phyloP scores from a whole-genome alignment of 2,888 invertebrate genomes.

The Nebria salina region DNA sequence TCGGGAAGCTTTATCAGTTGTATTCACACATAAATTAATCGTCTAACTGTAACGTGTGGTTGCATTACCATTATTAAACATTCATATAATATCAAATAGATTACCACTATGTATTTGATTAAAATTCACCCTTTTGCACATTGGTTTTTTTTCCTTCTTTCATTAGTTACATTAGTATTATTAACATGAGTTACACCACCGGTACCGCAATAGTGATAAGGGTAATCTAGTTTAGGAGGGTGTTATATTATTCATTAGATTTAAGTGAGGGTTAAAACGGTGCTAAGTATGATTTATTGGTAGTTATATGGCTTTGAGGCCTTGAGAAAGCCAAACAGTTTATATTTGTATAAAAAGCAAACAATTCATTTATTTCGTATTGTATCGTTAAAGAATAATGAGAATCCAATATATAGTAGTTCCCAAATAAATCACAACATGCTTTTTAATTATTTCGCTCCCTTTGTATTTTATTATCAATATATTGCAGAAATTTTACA shows the following conservation, averaged over 20 bases:
- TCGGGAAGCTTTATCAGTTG: conserved; percentile 31
- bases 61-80: conserved; percentile 43
- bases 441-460: no score
- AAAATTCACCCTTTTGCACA: conserved; percentile 31
- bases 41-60: conserved; percentile 16
- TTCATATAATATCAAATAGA: conserved; percentile 44
- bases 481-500: no score
- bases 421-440: neutral
- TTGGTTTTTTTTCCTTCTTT: conserved; percentile 9
- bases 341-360: conserved; percentile 1
- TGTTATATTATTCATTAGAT: conserved; percentile 18
- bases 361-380: neutral
- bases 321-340: conserved; percentile 16
- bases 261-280: conserved; percentile 16
- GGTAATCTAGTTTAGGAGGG: conserved; percentile 7
- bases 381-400: no score
- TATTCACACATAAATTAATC: conserved; percentile 44
- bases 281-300: conserved; percentile 13
- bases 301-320: conserved; percentile 4
- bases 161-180: conserved; percentile 42
- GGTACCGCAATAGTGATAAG: conserved; percentile 22
- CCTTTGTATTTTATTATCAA: no score
- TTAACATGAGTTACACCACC: conserved; percentile 19
- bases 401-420: neutral
- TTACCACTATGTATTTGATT: conserved; percentile 37